Conservation (phyloP, 2,797 vertebrate species). For the Oreonectes daqikongensis region DNA sequence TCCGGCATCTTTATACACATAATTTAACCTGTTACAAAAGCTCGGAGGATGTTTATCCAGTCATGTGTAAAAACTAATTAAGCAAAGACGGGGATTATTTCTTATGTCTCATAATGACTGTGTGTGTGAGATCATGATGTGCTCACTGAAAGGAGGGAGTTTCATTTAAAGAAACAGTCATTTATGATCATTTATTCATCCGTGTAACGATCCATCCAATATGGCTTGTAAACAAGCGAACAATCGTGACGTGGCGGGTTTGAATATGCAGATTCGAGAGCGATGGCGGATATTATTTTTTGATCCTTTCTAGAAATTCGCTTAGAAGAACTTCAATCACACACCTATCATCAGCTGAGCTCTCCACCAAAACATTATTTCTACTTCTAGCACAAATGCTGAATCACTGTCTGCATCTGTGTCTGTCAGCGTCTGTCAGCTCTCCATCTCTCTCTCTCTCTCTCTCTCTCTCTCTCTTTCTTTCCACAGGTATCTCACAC, state of each 20-base stretch:
- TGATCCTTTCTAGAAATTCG: constrained; percentile 1
- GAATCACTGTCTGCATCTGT: background rate
- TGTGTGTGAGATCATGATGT: constrained; percentile 4
- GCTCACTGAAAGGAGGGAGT: background rate
- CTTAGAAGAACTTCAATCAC: too few relatives aligned
- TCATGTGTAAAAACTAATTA: constrained; percentile 71
- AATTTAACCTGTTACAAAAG: constrained; percentile 72
- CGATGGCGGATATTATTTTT: background rate
- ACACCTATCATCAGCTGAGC: too few relatives aligned
- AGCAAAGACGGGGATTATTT: constrained; percentile 49
- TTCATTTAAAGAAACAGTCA: too few relatives aligned
- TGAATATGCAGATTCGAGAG: background rate
- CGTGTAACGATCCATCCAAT: too few relatives aligned
- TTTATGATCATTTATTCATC: too few relatives aligned
- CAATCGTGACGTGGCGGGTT: too few relatives aligned
- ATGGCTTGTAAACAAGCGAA: too few relatives aligned
- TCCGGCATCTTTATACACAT: constrained; percentile 55
- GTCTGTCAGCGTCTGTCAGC: background rate
- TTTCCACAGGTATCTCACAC: background rate
- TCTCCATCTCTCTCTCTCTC: background rate
- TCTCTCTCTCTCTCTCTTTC: background rate
- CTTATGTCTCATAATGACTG: constrained; percentile 12
- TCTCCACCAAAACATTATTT: constrained; percentile 35
- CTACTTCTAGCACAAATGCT: constrained; percentile 21
- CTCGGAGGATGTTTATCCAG: constrained; percentile 66